Base-by-base conservation (phyloP, 2,113 vertebrate genomes). In the Pseudois nayaur region DNA sequence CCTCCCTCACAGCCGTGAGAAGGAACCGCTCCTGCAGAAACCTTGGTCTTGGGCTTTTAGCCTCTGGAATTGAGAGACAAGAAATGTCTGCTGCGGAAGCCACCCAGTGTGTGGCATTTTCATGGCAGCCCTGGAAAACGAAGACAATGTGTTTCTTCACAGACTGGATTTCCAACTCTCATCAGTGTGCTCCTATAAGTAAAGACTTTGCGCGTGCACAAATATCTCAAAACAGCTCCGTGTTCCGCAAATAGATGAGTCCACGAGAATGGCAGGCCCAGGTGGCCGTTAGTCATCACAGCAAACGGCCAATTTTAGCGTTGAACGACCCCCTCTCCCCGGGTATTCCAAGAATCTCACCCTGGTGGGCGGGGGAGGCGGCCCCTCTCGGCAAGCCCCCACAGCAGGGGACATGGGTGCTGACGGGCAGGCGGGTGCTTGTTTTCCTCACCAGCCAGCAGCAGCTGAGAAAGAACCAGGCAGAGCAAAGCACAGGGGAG, bases 241-340 rank as follows among this genome's bases (percentile, higher is more conserved):
- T 54, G 12, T 48, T 95, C 97, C 83, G 33, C 94, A 96, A 97
- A 97, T 94, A 97, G 97, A 94, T 5, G 87, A 67, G 48, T 5
- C 45, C 54, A 15, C 9, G 9, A 57, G 91, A 83, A 89, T 33
- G 88, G 95, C 95, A 97, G 90, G 82, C 93, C 60, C 97, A 98
- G 97, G 97, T 97, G 96, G 96, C 97, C 48, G 67, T 98, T 89
- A 97, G 96, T 97, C 97, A 98, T 86, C 40, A 1, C 40, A 29
- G 94, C 86, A 54, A 71, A 54, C 45, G 48, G 95, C 97, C 97
- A 94, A 48, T 55, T 93, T 97, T 79, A 91, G 91, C 86, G 45
- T 62, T 33, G 6, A 87, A 82, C 1, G 43, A 93, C 82, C 93
- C 94, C 92, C 33, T 74, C 91, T 79, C 78, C 33, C 48, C 55